These are phyloP conservation scores for Drosophila teissieri DNA, from an alignment of 1,140 invertebrate species.

Conservation along the genomic window DNA sequence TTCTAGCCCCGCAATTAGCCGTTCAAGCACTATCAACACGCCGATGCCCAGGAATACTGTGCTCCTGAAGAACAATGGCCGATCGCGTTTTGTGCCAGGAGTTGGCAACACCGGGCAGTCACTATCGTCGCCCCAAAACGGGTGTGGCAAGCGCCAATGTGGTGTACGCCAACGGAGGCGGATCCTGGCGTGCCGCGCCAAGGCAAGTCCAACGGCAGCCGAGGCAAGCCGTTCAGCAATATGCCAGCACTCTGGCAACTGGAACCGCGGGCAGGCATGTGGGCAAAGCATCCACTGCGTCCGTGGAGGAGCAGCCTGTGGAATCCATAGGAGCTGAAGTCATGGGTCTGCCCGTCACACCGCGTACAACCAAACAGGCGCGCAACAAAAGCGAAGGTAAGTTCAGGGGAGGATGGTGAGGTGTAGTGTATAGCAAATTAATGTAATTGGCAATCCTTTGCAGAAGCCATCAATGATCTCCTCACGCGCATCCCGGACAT, in stretches of 20 bases:
- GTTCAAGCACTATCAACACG: not conserved
- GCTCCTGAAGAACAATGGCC: conserved; percentile 12
- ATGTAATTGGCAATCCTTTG: not conserved
- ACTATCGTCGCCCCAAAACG: conserved; percentile 19
- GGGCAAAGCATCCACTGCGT: not conserved
- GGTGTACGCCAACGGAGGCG: conserved; percentile 12
- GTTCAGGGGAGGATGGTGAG: too few relatives aligned
- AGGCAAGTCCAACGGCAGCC: not conserved
- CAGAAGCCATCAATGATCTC: conserved; percentile 86
- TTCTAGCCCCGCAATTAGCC: too few relatives aligned
- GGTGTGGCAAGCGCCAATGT: conserved; percentile 3
- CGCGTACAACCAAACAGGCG: conserved; percentile 13
- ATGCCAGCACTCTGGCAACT: not conserved
- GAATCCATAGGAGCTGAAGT: not conserved
- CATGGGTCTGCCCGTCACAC: conserved; percentile 2
- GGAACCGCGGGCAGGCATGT: not conserved
- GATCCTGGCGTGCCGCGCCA: conserved; percentile 1
- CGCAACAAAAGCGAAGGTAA: conserved; percentile 31
- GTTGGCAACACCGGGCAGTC: conserved; percentile 11
- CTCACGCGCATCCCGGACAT: conserved; percentile 87
- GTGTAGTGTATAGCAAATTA: not conserved
- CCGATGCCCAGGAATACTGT: conserved; percentile 11
- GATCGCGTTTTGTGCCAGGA: conserved; percentile 27
- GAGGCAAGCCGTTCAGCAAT: not conserved
- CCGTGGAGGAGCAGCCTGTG: not conserved